Evolutionary conservation across 2,113 vertebrate genomes (phyloP), one percentile per base, ranked within the genome.

Genomic region (Nestor notabilis): DNA sequence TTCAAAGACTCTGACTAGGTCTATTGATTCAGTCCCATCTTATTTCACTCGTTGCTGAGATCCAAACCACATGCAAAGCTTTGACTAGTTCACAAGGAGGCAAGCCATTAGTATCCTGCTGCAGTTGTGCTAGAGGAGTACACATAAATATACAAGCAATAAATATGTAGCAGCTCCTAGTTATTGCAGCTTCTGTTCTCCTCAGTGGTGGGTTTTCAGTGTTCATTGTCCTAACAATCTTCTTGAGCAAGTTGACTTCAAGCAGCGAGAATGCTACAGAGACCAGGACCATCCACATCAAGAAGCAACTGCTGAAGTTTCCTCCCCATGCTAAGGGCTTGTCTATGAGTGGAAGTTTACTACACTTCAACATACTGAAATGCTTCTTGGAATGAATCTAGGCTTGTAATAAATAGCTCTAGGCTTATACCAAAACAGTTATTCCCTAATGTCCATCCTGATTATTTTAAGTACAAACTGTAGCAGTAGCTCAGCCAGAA

Each of bases 401-500:
- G 83, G 79, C 82, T 94, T 79, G 63, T 35, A 83, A 75, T 72
- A 87, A n/a, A n/a, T n/a, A n/a, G 81, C 87, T 83, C 66, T 23
- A 89, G 89, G 91, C 63, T 86, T 77, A 83, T 71, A 92, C 46
- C 52, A 85, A 68, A 94, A 50, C 35, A 50, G 83, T 92, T 87
- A 90, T n/a, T 81, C 60, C 58, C 75, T 70, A 94, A 66, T 87
- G 92, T 43, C 69, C 33, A 21, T 78, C 74, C 88, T 71, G 71
- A 85, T 80, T 94, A 87, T 93, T 96, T 77, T 83, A 91, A 93
- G 78, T 56, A 72, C 66, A 60, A 91, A n/a, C 56, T 24, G 58
- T 20, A 93, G 87, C 87, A 96, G 77, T 41, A 94, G 84, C 60
- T 89, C 74, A 72, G 89, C 56, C 94, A 95, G 90, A 93, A 97